These are phyloP conservation scores for Craterocephalus amniculus DNA, from an alignment of 2,797 vertebrate genomes.

Conservation along the genomic window DNA sequence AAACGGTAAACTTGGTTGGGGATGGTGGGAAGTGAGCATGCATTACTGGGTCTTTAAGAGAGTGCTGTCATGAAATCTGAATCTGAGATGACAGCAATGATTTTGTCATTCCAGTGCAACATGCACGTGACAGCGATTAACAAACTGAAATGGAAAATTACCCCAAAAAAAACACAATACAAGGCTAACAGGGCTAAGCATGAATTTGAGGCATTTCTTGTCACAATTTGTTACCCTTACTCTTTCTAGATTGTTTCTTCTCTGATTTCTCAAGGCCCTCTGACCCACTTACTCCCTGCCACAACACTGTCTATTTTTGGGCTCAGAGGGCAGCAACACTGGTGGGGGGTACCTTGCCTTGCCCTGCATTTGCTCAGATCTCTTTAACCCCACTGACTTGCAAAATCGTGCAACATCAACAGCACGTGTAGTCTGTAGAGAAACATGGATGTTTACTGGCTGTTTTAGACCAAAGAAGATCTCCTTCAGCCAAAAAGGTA, in stretches of 20 bases:
- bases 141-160: conserved; percentile 19
- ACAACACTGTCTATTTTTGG: conserved; percentile 84
- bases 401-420: conserved; percentile 51
- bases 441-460: conserved; percentile 55
- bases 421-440: conserved; percentile 49
- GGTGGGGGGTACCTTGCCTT: conserved; percentile 74
- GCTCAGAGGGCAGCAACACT: conserved; percentile 67
- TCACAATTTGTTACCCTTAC: conserved; percentile 8
- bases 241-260: conserved; percentile 15
- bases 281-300: conserved; percentile 69
- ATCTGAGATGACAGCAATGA: conserved; percentile 44
- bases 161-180: conserved; percentile 4
- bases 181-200: neutral
- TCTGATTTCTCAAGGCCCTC: conserved; percentile 23
- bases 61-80: conserved; percentile 77
- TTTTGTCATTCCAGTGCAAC: conserved; percentile 54
- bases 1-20: neutral
- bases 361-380: conserved; percentile 47
- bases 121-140: conserved; percentile 35
- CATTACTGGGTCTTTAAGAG: conserved; percentile 70
- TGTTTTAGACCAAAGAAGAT: conserved; percentile 52
- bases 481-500: conserved; percentile 9
- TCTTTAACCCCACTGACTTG: conserved; percentile 42
- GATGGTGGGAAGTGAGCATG: neutral
- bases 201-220: neutral